phyloP scores from a whole-genome alignment of 2,888 invertebrate species.

The Tridacna crocea region DNA sequence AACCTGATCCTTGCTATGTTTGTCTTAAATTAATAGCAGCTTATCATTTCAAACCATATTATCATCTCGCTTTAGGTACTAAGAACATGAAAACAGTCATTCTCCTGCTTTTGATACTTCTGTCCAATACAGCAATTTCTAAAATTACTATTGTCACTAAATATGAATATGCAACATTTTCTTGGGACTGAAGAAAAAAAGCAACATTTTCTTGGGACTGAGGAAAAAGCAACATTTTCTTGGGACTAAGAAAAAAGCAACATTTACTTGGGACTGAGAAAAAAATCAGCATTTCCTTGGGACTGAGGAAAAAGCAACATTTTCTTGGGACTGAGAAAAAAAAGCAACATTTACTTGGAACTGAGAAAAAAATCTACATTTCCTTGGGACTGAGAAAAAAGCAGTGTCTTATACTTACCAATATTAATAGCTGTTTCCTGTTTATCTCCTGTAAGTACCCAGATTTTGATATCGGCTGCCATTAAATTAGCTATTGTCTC shows the following conservation, averaged over 20 bases:
- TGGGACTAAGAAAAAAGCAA: not conserved
- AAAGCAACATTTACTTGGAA: not conserved
- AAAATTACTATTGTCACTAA: too few relatives aligned
- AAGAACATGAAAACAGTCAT: too few relatives aligned
- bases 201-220: too few relatives aligned
- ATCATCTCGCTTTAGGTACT: too few relatives aligned
- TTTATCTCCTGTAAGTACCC: slow-evolving; percentile 99
- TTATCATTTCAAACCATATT: too few relatives aligned
- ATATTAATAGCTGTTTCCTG: slow-evolving; percentile 99
- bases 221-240: not conserved
- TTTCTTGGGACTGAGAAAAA: not conserved
- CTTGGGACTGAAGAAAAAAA: too few relatives aligned
- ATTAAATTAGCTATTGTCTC: slow-evolving; percentile 97
- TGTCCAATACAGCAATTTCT: too few relatives aligned
- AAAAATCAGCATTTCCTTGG: too few relatives aligned
- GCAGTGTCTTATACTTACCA: slow-evolving; percentile 84
- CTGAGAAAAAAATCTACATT: not conserved
- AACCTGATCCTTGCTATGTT: too few relatives aligned
- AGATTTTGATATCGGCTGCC: slow-evolving; percentile 92
- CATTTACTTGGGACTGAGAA: not conserved
- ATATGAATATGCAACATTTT: too few relatives aligned
- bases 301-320: not conserved
- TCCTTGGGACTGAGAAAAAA: not conserved
- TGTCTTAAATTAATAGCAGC: too few relatives aligned
- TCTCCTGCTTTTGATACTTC: too few relatives aligned